phyloP scores from a whole-genome alignment of 2,797 vertebrate genomes.

The Hephaestus fuliginosus region DNA sequence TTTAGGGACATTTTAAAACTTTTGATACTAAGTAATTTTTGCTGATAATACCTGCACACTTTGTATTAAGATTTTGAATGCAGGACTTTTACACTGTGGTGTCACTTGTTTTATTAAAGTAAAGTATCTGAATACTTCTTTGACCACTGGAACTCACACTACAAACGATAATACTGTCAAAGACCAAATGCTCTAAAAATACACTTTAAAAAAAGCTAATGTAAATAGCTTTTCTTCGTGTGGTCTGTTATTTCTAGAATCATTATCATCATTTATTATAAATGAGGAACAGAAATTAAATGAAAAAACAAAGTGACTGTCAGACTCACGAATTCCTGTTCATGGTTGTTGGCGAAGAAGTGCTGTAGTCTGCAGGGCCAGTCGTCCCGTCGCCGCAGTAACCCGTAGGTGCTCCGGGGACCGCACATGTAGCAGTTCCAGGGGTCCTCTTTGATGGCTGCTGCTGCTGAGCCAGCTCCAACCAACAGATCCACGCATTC shows the following conservation, averaged over 20 bases:
- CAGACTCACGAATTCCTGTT: conserved; percentile 93
- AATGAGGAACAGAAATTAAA: neutral
- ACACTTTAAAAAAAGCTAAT: neutral
- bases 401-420: conserved; percentile 83
- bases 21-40: neutral
- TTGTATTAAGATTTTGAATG: neutral
- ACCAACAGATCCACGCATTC: conserved; percentile 95
- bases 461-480: conserved; percentile 87
- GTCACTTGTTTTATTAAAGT: neutral
- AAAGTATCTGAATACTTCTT: neutral
- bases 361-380: conserved; percentile 92
- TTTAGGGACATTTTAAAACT: neutral
- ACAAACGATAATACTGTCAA: neutral
- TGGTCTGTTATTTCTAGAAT: too few species aligned
- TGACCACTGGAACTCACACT: too few species aligned
- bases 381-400: conserved; percentile 92
- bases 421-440: conserved; percentile 98
- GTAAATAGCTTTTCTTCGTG: neutral
- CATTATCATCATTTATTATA: neutral
- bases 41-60: neutral
- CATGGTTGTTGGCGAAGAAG: conserved; percentile 95
- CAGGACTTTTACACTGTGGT: neutral
- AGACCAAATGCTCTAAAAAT: neutral
- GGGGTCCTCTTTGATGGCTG: conserved; percentile 92
- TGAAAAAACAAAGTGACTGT: too few species aligned